These are phyloP conservation scores for Diaprepes abbreviatus DNA, from an alignment of 2,888 invertebrate genomes.

Conservation along the genomic window DNA sequence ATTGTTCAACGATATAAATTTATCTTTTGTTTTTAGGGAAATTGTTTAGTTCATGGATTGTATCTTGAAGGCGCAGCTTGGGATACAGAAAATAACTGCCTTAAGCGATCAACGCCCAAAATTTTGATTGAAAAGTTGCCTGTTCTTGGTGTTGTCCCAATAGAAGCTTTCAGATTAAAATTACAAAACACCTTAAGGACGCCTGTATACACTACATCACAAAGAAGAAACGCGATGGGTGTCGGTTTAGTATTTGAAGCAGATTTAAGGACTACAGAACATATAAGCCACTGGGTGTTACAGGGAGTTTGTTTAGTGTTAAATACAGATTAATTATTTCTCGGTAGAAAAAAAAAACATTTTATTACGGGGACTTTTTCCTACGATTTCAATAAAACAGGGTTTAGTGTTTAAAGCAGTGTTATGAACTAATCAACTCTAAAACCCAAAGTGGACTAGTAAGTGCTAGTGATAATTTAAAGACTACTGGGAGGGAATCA, in stretches of 20 bases:
- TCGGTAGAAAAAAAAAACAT: neutral
- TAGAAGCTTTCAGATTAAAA: slow-evolving; percentile 86
- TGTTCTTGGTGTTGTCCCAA: slow-evolving; percentile 87
- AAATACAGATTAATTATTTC: slow-evolving; percentile 77
- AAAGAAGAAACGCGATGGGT: slow-evolving; percentile 91
- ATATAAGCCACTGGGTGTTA: slow-evolving; percentile 90
- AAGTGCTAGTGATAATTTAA: neutral
- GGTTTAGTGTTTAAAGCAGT: slow-evolving; percentile 6
- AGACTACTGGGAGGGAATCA: too few relatives aligned
- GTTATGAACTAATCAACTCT: neutral
- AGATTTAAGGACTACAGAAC: slow-evolving; percentile 85
- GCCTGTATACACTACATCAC: slow-evolving; percentile 92
- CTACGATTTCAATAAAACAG: neutral
- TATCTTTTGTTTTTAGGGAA: slow-evolving; percentile 71
- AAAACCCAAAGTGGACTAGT: slow-evolving; percentile 11
- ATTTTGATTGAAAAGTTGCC: slow-evolving; percentile 88
- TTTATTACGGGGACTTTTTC: neutral
- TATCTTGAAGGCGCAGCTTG: slow-evolving; percentile 92
- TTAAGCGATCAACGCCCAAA: slow-evolving; percentile 84
- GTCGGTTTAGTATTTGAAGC: slow-evolving; percentile 93
- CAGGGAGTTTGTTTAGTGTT: slow-evolving; percentile 91
- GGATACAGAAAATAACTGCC: slow-evolving; percentile 79
- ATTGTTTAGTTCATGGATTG: slow-evolving; percentile 82
- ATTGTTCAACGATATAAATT: too few relatives aligned
- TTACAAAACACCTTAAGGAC: slow-evolving; percentile 89